Conservation (phyloP, 2,113 vertebrate genomes). For the Pluvialis apricaria region DNA sequence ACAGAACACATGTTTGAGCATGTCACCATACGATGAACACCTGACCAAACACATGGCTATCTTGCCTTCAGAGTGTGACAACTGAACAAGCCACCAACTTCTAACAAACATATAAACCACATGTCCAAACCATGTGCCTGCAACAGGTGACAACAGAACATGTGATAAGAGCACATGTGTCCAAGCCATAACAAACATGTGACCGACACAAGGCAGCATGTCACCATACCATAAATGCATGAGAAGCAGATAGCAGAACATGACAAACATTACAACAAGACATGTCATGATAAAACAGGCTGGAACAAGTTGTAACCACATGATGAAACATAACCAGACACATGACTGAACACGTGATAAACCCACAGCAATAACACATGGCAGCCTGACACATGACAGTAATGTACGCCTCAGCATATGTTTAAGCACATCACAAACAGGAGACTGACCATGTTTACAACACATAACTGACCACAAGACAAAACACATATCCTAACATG, state of each 20-base stretch:
- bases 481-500: background rate
- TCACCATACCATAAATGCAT: background rate
- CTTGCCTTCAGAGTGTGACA: background rate
- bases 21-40: background rate
- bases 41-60: background rate
- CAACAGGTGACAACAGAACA: background rate
- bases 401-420: background rate
- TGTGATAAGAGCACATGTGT: background rate
- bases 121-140: background rate
- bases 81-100: background rate
- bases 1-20: background rate
- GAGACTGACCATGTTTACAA: background rate
- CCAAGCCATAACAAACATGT: background rate
- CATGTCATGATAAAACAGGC: background rate
- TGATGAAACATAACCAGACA: background rate
- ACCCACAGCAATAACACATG: background rate
- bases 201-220: background rate
- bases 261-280: background rate
- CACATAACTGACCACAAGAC: accelerated
- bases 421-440: background rate
- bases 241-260: background rate
- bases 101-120: background rate
- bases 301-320: background rate
- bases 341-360: background rate
- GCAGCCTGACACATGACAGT: background rate